phyloP scores from a whole-genome alignment of 2,113 vertebrate genomes.

The Brevimyrus niger region DNA sequence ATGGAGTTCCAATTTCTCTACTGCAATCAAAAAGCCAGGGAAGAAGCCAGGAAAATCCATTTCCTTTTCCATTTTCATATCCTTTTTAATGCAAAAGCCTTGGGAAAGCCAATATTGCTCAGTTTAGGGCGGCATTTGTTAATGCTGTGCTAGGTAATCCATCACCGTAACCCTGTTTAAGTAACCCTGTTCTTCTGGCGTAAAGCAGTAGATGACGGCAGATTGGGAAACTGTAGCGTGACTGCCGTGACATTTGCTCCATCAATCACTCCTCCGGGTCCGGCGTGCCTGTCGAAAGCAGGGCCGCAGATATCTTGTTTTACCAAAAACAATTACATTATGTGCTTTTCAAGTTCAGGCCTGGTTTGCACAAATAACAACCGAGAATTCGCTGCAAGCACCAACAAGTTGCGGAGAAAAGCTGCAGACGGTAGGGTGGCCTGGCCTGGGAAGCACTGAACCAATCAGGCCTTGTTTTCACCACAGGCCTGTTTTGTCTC shows the following conservation, averaged over 20 bases:
- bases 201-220: neutral
- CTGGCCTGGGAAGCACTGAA: neutral
- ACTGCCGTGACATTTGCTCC: slow-evolving; percentile 18
- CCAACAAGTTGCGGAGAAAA: slow-evolving; percentile 23
- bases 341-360: slow-evolving; percentile 13
- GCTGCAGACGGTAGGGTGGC: neutral
- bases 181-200: neutral
- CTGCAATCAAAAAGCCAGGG: neutral
- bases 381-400: slow-evolving; percentile 12
- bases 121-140: neutral
- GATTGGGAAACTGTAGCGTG: neutral
- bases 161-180: neutral
- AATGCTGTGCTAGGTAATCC: neutral
- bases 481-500: neutral
- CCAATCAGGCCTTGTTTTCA: neutral
- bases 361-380: slow-evolving; percentile 13
- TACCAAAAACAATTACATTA: slow-evolving; percentile 30
- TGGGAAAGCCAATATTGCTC: neutral
- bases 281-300: neutral
- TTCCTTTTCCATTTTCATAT: neutral
- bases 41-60: neutral
- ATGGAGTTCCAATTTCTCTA: neutral
- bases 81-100: neutral
- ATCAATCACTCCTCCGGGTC: slow-evolving; percentile 23
- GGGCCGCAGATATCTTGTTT: slow-evolving; percentile 17